Evolutionary conservation across 2,888 invertebrate genomes (phyloP).

Genomic region (Charanyca ferruginea): DNA sequence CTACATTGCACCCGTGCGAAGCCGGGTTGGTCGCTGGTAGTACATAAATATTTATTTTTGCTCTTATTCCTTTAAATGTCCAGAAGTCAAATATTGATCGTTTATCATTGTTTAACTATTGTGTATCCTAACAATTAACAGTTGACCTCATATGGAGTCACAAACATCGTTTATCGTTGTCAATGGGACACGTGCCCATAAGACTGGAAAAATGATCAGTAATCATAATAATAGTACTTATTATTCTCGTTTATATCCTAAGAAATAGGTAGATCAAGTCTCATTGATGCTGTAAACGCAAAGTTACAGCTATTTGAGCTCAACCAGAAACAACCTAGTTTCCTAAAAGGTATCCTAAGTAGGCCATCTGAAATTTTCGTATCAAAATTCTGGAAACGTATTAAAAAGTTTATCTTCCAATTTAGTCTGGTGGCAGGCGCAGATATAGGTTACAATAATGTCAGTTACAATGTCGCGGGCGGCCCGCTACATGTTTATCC

Average conservation of each 20-base stretch:
- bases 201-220: too few species aligned
- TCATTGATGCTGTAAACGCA: neutral
- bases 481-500: constrained; percentile 54
- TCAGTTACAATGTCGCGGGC: constrained; percentile 36
- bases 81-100: too few species aligned
- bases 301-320: neutral
- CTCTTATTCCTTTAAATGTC: too few species aligned
- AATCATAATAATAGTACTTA: neutral
- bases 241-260: neutral
- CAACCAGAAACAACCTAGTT: neutral
- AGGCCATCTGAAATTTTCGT: constrained; percentile 17
- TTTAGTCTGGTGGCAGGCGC: constrained; percentile 41
- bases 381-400: constrained; percentile 49
- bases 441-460: constrained; percentile 53
- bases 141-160: too few species aligned
- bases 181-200: too few species aligned
- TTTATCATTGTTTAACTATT: too few species aligned
- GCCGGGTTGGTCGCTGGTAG: too few species aligned
- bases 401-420: constrained; percentile 55
- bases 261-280: neutral
- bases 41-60: too few species aligned
- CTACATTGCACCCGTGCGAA: too few species aligned
- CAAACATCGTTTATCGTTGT: too few species aligned
- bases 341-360: neutral
- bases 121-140: too few species aligned